These are phyloP conservation scores for Corbicula japonica DNA, from an alignment of 2,888 invertebrate species.

Conservation along the genomic window DNA sequence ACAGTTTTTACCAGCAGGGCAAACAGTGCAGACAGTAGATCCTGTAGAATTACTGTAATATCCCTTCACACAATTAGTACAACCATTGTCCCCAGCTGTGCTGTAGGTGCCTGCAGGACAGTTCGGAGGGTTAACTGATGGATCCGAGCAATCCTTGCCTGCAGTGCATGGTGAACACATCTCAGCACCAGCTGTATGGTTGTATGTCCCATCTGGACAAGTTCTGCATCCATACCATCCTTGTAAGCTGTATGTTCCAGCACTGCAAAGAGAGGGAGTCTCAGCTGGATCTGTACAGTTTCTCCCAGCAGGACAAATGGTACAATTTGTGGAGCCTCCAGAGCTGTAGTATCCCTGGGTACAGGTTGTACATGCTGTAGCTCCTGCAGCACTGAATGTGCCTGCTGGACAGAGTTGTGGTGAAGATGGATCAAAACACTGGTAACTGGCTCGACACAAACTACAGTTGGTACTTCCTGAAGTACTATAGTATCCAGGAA, in stretches of 20 bases:
- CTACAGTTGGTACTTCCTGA: conserved; percentile 68
- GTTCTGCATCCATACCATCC: conserved; percentile 75
- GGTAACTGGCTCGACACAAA: conserved; percentile 35
- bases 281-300: conserved; percentile 50
- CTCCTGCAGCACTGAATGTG: conserved; percentile 62
- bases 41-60: conserved; percentile 55
- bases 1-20: conserved; percentile 62
- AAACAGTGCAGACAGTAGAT: conserved; percentile 38
- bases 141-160: conserved; percentile 70
- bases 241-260: conserved; percentile 78
- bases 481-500: conserved; percentile 40
- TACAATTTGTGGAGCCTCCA: conserved; percentile 40
- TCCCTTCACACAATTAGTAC: conserved; percentile 63
- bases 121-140: conserved; percentile 41
- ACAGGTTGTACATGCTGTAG: conserved; percentile 41
- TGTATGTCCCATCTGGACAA: conserved; percentile 72
- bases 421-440: conserved; percentile 29
- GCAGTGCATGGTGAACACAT: conserved; percentile 75
- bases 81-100: conserved; percentile 52
- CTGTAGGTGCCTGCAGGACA: conserved; percentile 72
- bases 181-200: conserved; percentile 57
- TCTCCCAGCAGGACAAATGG: conserved; percentile 58
- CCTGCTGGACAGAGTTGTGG: conserved; percentile 46
- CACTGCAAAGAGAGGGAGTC: conserved; percentile 73
- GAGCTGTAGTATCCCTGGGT: conserved; percentile 43